phyloP scores from a whole-genome alignment of 2,797 vertebrate genomes.

The Fistularia commersonii region DNA sequence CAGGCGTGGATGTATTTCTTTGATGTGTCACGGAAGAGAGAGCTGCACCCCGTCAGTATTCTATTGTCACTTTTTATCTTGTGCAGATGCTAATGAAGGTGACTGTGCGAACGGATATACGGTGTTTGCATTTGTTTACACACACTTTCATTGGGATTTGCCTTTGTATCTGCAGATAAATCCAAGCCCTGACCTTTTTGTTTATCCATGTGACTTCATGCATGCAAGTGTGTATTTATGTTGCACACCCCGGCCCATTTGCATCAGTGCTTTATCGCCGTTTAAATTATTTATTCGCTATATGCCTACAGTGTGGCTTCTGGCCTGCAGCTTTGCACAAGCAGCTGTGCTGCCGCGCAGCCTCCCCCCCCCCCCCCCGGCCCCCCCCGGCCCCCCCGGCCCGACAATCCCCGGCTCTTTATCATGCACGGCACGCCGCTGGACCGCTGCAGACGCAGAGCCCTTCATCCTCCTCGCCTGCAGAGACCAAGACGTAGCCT shows the following conservation, averaged over 20 bases:
- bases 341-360: constrained; percentile 52
- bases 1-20: too few relatives aligned
- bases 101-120: too few relatives aligned
- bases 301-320: constrained; percentile 42
- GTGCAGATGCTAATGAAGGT: neutral
- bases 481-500: constrained; percentile 55
- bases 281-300: constrained; percentile 59
- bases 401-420: constrained; percentile 56
- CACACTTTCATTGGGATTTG: constrained; percentile 25
- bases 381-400: too few relatives aligned
- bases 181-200: constrained; percentile 48
- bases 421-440: constrained; percentile 64
- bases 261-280: constrained; percentile 52
- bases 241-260: constrained; percentile 45
- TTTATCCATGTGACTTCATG: constrained; percentile 39
- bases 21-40: too few relatives aligned
- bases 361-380: too few relatives aligned
- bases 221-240: constrained; percentile 36
- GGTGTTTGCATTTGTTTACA: constrained; percentile 1
- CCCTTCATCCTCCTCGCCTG: constrained; percentile 67
- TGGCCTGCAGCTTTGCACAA: constrained; percentile 56
- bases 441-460: constrained; percentile 59
- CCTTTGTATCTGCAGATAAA: constrained; percentile 36
- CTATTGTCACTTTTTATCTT: too few relatives aligned
- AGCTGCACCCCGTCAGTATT: too few relatives aligned